Percentiles rank a stretch among this genome's conserved stretches.
These are phyloP conservation scores for Tangara arthus DNA, from an alignment of 2,797 vertebrate species.

Conservation along the genomic window DNA sequence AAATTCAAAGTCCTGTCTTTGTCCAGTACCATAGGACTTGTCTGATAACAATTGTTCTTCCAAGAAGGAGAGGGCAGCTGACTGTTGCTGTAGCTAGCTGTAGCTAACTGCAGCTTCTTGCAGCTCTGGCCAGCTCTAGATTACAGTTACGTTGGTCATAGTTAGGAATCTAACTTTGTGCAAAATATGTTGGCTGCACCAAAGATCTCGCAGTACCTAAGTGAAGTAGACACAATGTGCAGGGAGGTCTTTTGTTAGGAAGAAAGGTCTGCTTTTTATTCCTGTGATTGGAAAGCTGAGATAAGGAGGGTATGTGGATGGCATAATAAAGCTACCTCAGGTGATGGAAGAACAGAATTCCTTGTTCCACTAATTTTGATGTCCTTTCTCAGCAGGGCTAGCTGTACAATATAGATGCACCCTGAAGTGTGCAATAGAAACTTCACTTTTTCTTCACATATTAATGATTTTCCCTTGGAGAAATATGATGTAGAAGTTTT, in stretches of 20 bases:
- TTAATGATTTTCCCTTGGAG: background rate
- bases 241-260: background rate
- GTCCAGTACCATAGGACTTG: background rate
- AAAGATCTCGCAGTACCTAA: background rate
- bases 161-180: background rate
- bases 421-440: background rate
- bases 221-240: background rate
- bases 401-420: background rate
- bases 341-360: background rate
- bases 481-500: background rate
- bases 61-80: background rate
- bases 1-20: background rate
- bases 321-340: background rate
- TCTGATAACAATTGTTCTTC: background rate
- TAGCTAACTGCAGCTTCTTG: background rate
- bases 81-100: background rate
- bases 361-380: background rate
- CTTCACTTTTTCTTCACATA: background rate
- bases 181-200: background rate
- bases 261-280: background rate
- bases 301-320: background rate
- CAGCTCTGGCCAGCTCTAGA: background rate
- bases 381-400: background rate
- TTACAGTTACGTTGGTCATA: background rate
- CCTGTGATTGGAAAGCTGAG: background rate